Evolutionary conservation across 53 echinoderm and acorn worm species (phyloP), one percentile per base, ranked within the genome.

Genomic region (Temnopleurus reevesii): DNA sequence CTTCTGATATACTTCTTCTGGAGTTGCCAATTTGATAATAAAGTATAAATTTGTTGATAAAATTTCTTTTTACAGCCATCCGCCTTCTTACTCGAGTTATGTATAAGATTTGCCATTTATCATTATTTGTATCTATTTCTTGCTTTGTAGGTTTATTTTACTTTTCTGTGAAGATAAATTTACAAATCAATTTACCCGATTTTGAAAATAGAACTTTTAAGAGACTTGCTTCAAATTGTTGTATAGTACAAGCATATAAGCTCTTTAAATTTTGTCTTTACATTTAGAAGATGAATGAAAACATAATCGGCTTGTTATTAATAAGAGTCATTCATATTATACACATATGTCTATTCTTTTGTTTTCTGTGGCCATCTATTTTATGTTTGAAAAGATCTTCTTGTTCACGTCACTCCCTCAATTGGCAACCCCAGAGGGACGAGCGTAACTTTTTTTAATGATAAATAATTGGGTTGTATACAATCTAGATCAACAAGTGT

Each of bases 391-490:
- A 34, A 29, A 28, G 12, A n/a, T 18, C 12, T 65, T 65, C 3
- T 18, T 5, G 34, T 24, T 3, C 36, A 18, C 36, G 19, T 15
- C 36, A 65, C 8, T 4, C 19, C 41, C 36, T 71, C 5, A 18
- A 3, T 6, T 71, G 71, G 71, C 71, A 71, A 41, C 71, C 41
- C 71, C 71, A 71, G 71, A 8, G 41, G 41, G 71, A 71, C 6
- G 17, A 17, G 5, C 2, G 21, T 13, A 31, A 4, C 41, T 41
- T 71, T 71, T 71, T 71, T 71, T 41, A 71, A 71, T 71, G 19
- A n/a, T 41, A 38, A 41, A 71, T n/a, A 71, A n/a, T 71, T 71
- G 71, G 71, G 71, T 71, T 71, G 71, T 71, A 71, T 41, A 71
- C 71, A 71, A 71, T 71, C 8, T 36, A 71, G 38, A 71, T 34